Percentiles rank a stretch among this genome's conserved stretches.
Conservation (phyloP, 2,888 invertebrate genomes). For the Mesorhabditis sp. region DNA sequence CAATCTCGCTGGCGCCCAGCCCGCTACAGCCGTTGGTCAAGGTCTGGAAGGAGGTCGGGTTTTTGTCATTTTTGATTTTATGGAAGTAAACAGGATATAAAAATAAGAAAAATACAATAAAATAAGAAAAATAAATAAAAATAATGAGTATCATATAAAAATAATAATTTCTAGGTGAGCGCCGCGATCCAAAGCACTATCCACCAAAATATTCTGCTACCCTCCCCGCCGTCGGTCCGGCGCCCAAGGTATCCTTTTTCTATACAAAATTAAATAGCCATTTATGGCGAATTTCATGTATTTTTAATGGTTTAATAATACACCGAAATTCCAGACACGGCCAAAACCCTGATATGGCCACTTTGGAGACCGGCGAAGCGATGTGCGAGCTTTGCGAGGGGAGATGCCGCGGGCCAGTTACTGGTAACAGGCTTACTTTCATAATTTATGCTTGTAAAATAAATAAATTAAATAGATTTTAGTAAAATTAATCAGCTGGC, state of each 20-base stretch:
- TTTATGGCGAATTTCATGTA: background rate
- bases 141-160: background rate
- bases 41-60: constrained; percentile 71
- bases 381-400: constrained; percentile 82
- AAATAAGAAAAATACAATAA: too few species aligned
- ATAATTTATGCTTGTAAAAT: background rate
- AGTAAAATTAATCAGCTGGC: background rate
- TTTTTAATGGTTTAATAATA: too few species aligned
- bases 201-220: constrained; percentile 67
- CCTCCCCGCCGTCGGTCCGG: constrained; percentile 63
- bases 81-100: too few species aligned
- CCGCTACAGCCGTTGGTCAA: constrained; percentile 38
- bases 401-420: constrained; percentile 69
- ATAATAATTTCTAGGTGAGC: constrained; percentile 61
- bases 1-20: constrained; percentile 27
- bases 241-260: background rate
- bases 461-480: background rate
- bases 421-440: constrained; percentile 54
- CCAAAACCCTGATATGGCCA: too few species aligned
- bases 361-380: constrained; percentile 55
- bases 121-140: constrained; percentile 54
- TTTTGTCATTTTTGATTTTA: too few species aligned
- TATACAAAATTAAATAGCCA: background rate
- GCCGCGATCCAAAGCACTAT: constrained; percentile 65
- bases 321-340: too few species aligned